Base-by-base conservation (phyloP, 2,113 vertebrate genomes). In the Casuarius casuarius region DNA sequence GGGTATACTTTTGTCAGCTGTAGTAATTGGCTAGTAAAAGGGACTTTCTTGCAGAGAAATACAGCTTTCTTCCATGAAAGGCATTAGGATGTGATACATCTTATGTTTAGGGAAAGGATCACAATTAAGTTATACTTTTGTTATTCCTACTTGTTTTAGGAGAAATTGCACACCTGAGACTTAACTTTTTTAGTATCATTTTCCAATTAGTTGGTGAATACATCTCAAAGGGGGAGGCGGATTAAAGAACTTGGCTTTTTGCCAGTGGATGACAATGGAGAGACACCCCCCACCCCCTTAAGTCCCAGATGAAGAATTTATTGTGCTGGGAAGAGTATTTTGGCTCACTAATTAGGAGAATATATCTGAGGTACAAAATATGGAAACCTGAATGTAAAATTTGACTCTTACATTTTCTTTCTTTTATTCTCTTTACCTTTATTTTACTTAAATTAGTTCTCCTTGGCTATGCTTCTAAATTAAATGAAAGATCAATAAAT, bases 61-160 rank as follows among this genome's bases (percentile, higher is more conserved):
- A 25, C 16, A 8, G 21, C 31, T 21, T 44, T 67, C 3, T 5
- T 15, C 4, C 3, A 5, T 26, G 25, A 61, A 87, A 61, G 11
- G 5, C 2, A 21, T 62, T 25, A 21, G 6, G 16, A 18, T 46
- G 28, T 0, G 25, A 71, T 22, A 7, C 2, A 21, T 33, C 11
- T 26, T 88, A 52, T 9, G 5, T 58, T 88, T n/a, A 38, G 17
- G 46, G 28, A n/a, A 75, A 58, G 7, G 16, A 54, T 67, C 71
- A 46, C 2, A 16, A 3, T 54, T 51, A 11, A 2, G 0, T 4
- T 12, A 3, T 7, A 19, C 52, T 72, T 74, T 61, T 66, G 3
- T n/a, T 52, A n/a, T 19, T 71, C 6, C 2, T 35, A 51, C 15
- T 68, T 87, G 12, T 65, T 77, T 62, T 58, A 68, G 29, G 40